Conservation (phyloP, 2,888 invertebrate species). For the Thyatira batis region DNA sequence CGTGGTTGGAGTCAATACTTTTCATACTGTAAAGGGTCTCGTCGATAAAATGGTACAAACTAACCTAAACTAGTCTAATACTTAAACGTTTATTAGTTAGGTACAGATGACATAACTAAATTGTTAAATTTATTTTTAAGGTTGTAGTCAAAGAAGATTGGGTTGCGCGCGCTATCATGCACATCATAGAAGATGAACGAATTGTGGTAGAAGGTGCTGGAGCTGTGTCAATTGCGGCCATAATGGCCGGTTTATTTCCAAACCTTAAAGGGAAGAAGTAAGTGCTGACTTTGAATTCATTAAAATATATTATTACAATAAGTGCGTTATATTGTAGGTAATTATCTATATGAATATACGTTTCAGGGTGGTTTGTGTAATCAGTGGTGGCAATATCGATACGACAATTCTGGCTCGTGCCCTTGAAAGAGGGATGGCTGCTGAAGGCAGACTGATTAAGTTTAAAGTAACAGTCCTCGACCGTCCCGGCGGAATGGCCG, state of each 20-base stretch:
- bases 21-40: slow-evolving; percentile 60
- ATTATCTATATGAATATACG: slow-evolving; percentile 4
- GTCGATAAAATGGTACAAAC: slow-evolving; percentile 71
- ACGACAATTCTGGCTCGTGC: slow-evolving; percentile 93
- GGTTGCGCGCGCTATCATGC: slow-evolving; percentile 91
- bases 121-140: slow-evolving; percentile 46
- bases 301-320: not conserved
- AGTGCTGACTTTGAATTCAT: slow-evolving; percentile 19
- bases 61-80: not conserved
- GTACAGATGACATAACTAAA: not conserved
- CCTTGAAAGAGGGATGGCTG: slow-evolving; percentile 94
- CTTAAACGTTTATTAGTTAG: not conserved
- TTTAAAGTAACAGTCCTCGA: slow-evolving; percentile 87
- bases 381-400: slow-evolving; percentile 95
- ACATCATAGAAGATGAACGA: slow-evolving; percentile 90
- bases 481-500: slow-evolving; percentile 93
- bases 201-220: slow-evolving; percentile 95
- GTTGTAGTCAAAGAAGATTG: slow-evolving; percentile 92
- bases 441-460: slow-evolving; percentile 88
- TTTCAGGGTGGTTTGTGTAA: slow-evolving; percentile 88
- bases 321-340: slow-evolving; percentile 2
- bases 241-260: slow-evolving; percentile 89
- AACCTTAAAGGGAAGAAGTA: slow-evolving; percentile 93
- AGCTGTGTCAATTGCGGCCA: slow-evolving; percentile 89
- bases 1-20: slow-evolving; percentile 68